Percentiles rank a stretch among this genome's conserved stretches.
Conservation (phyloP, 2,797 vertebrate species). For the Numenius phaeopus region DNA sequence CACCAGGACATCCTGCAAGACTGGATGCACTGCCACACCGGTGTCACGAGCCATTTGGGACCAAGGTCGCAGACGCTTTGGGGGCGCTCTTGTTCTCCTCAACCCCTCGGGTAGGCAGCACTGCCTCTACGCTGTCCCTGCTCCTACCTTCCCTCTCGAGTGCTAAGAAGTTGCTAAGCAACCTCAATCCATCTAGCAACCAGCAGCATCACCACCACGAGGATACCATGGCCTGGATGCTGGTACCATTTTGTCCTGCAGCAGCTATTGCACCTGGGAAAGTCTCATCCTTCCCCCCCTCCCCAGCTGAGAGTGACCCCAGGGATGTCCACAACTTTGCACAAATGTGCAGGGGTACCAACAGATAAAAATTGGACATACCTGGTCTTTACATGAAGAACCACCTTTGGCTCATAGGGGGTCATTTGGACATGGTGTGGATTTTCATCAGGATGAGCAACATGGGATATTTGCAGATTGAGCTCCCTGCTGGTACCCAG, state of each 20-base stretch:
- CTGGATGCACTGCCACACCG: background rate
- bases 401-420: background rate
- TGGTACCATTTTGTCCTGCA: background rate
- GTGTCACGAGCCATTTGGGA: background rate
- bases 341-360: background rate
- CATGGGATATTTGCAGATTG: background rate
- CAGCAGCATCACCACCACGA: background rate
- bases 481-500: background rate
- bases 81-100: background rate
- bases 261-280: background rate
- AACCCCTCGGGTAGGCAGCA: background rate
- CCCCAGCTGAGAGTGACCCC: background rate
- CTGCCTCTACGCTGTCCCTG: background rate
- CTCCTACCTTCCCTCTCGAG: background rate
- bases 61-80: background rate
- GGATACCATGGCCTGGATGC: fast-evolving
- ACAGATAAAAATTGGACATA: background rate
- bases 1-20: background rate
- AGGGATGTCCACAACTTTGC: background rate
- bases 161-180: conserved; percentile 18
- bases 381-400: background rate
- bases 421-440: background rate
- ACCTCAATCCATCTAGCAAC: background rate
- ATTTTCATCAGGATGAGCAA: background rate
- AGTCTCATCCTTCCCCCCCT: background rate